Base-by-base conservation (phyloP, 2,888 invertebrate genomes). In the Scaptomyza cyrtandrae region DNA sequence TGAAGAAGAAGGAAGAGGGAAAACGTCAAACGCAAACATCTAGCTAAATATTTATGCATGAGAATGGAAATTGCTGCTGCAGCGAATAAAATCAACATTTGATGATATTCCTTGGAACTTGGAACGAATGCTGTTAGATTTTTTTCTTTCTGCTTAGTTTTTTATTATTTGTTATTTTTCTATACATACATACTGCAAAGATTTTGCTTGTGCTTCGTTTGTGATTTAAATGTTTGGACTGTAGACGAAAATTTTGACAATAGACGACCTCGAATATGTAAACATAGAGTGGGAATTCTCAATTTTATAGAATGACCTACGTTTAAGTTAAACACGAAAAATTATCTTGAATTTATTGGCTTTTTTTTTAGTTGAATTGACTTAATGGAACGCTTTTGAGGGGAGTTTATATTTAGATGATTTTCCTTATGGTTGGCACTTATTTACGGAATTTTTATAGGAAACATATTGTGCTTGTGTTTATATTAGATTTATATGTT, bases 21-120 rank as follows among this genome's bases (percentile, higher is more conserved):
- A 48, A 27, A 44, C 56, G 49, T 37, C 68, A 54, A 54, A 69
- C 43, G 57, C 54, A 70, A 69, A 61, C 49, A 56, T 16, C 54
- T 67, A 75, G 69, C 86, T 74, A 84, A 84, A 84, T 86, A 84
- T 84, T 84, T 84, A 85, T 85, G 76, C 70, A 71, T 80, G 86
- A 61, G 72, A 70, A 75, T 70, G 69, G 71, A 82, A 80, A 80
- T 71, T 70, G 53, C 49, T 63, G 53, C 50, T 63, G 64, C 68
- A 70, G 72, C 75, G 63, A 67, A 68, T 74, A 64, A 60, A 70
- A 78, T 66, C 63, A 64, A 62, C 74, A 72, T 68, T 71, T 71
- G 62, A 67, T 77, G 63, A 60, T 69, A 66, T 78, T 76, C 59
- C 69, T 55, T 50, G 55, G 64, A 82, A 76, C 59, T 78, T 48